Base-by-base conservation (phyloP, 2,113 vertebrate genomes). In the Phyllostomus discolor region DNA sequence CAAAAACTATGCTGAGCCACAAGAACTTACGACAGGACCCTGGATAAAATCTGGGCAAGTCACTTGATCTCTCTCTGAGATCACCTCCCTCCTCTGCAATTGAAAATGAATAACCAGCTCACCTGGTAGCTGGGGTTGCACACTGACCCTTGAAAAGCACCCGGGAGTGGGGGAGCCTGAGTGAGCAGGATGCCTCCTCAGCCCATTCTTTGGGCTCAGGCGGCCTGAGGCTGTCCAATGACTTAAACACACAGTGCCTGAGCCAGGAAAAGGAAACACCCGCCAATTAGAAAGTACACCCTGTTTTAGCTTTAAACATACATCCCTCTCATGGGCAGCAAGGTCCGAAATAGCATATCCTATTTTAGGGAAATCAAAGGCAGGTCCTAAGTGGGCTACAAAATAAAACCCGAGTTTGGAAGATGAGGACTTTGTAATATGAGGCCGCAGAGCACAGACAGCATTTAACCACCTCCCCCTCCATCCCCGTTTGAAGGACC, bases 271-370 rank as follows among this genome's bases (percentile, higher is more conserved):
- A 84, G 73, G 90, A 88, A 93, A 96, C 92, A 88, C 88, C 95
- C 72, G 0, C 57, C 90, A 97, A 95, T 96, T 96, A 88, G 64
- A 88, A 93, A 79, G 86, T 24, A 24, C 28, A 24, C 20, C 76
- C 78, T 86, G 93, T 88, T 91, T 94, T 89, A 90, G 87, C 84
- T 85, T 94, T 95, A 95, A 95, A 95, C 35, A 92, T 62, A 92
- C 28, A 87, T 67, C 31, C 48, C 46, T 90, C 91, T 91, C 57
- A 57, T 10, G 50, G 33, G 72, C 15, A 87, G 81, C 38, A 92
- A 83, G 1, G 52, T 88, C 81, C 66, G 93, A 97, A 97, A 96
- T 52, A 96, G 91, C 62, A 83, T 15, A 19, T 83, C 66, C 67
- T 95, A 76, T 81, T 93, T 97, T 46, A 92, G 92, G 69, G 75